These are phyloP conservation scores for Eudasyphora cyanicolor DNA, from an alignment of 2,888 invertebrate genomes.

Conservation along the genomic window DNA sequence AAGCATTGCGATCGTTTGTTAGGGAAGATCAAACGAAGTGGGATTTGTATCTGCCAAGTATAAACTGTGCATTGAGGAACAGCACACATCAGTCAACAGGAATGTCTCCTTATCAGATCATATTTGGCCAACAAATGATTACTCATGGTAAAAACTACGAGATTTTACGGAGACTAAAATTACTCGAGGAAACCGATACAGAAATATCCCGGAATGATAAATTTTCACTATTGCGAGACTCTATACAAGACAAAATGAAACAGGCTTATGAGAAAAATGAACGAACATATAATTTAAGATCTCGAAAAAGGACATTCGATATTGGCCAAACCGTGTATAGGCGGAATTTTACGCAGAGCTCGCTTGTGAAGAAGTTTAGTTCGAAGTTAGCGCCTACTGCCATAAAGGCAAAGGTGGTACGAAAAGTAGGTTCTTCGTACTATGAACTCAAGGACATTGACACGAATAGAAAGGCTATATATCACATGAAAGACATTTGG, in stretches of 20 bases:
- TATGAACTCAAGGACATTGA: not conserved
- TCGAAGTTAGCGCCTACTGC: not conserved
- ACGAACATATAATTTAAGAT: slow-evolving; percentile 11
- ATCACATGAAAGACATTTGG: not conserved
- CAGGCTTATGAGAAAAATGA: slow-evolving; percentile 30
- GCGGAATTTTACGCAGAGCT: slow-evolving; percentile 27
- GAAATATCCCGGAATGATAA: slow-evolving; percentile 9
- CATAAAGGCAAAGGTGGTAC: not conserved
- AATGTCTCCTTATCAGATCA: not conserved
- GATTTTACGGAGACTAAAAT: not conserved
- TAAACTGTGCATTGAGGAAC: slow-evolving; percentile 14
- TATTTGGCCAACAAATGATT: slow-evolving; percentile 7
- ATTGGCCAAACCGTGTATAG: slow-evolving; percentile 7
- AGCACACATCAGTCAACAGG: not conserved
- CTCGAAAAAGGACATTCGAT: not conserved
- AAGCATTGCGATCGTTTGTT: slow-evolving; percentile 62
- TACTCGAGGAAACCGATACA: slow-evolving; percentile 1
- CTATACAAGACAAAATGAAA: not conserved
- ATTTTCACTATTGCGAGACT: slow-evolving; percentile 8
- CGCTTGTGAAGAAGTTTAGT: not conserved
- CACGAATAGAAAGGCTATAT: not conserved
- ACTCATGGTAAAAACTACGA: slow-evolving; percentile 32
- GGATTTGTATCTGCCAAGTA: slow-evolving; percentile 31
- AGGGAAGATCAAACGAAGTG: slow-evolving; percentile 43
- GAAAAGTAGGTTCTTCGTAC: not conserved